phyloP scores from a whole-genome alignment of 2,888 invertebrate genomes.

The Parnassius mnemosyne region DNA sequence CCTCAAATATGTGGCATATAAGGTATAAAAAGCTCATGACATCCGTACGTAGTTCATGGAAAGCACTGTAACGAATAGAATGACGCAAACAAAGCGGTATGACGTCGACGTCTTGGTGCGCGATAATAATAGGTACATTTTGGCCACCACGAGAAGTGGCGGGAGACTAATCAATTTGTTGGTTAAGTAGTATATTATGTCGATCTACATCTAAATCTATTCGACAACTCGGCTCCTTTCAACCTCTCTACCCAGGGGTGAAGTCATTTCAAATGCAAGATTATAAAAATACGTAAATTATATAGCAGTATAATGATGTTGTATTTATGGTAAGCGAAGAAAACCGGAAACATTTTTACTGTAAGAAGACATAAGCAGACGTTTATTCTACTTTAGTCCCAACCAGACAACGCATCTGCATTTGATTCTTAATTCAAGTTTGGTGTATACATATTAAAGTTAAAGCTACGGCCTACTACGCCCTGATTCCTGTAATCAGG shows the following conservation, averaged over 20 bases:
- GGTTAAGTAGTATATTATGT: not conserved
- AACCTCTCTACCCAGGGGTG: not conserved
- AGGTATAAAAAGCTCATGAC: conserved; percentile 15
- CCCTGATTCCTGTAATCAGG: no score
- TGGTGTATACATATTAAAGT: no score
- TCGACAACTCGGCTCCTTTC: conserved; percentile 16
- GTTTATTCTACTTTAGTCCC: no score
- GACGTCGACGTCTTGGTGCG: not conserved
- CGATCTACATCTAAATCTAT: not conserved
- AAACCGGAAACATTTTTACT: no score
- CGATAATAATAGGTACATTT: conserved; percentile 8
- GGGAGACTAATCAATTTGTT: conserved; percentile 16
- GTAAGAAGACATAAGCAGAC: no score
- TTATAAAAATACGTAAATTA: no score
- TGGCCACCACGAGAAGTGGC: conserved; percentile 7
- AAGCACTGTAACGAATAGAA: conserved; percentile 7
- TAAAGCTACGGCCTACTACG: no score
- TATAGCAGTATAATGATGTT: no score
- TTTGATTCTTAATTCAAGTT: no score
- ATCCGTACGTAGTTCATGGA: conserved; percentile 6
- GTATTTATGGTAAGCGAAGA: no score
- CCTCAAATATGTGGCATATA: conserved; percentile 4
- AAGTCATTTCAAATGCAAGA: not conserved
- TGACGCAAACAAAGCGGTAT: conserved; percentile 7
- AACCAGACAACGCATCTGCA: no score